Evolutionary conservation across 2,797 vertebrate species (phyloP), one percentile per base, ranked within the genome.

Genomic region (Diceros bicornis): DNA sequence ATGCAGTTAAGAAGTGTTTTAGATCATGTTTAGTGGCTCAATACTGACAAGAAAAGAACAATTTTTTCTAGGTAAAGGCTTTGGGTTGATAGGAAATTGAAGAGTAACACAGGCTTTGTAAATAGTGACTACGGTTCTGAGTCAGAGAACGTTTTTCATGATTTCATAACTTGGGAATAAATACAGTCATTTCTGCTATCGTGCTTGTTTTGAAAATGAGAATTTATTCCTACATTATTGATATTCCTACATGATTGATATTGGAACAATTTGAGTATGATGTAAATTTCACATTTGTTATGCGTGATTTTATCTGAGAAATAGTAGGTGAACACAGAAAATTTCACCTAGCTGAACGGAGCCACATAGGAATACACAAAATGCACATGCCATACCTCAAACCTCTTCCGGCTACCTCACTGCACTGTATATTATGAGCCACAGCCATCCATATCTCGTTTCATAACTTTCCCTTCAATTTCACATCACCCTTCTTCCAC

Each of bases 201-300:
- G 21, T 83, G 17, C 71, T 96, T 85, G 11, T 87, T 83, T 93
- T 74, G n/a, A 94, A 89, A 89, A 92, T 87, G 34, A 50, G 34
- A 25, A 61, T 79, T 84, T 93, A 21, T 92, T 89, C 29, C 55
- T 69, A 34, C 6, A 10, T 91, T 78, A 78, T 44, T 79, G 78
- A 41, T 93, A 21, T 92, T 89, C 29, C 55, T 69, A 34, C 6
- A 10, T 91, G 72, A 78, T 44, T 79, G 78, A 47, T 82, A 37
- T 50, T 27, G 44, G 27, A 52, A 37, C n/a, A 84, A 18, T 71
- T 83, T 83, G 88, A 94, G 10, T 11, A 27, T 55, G 55, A 77
- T 50, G 18, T 68, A 75, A 6, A 78, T 89, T 81, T 90, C 41
- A 69, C 50, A n/a, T 71, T 89, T 75, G 9, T 89, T n/a, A 2